Evolutionary conservation across 2,888 invertebrate genomes (phyloP).

Genomic region (Marasmarcha lunaedactyla): DNA sequence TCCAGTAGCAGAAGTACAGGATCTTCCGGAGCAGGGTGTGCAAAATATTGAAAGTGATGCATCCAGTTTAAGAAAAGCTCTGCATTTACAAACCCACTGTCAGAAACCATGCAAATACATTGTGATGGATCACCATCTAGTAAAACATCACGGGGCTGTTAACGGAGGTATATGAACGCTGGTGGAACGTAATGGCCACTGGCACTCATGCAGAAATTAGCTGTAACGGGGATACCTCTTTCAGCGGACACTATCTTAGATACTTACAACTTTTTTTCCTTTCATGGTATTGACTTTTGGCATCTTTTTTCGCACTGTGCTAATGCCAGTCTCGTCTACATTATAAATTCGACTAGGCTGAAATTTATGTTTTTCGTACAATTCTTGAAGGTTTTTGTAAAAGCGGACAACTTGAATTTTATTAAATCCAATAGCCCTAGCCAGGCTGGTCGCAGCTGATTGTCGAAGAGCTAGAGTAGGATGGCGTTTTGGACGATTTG

Average conservation of each 20-base stretch:
- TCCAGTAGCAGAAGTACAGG: constrained; percentile 2
- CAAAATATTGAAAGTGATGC: constrained; percentile 4
- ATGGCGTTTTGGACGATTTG: constrained; percentile 5
- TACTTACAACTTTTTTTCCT: constrained; percentile 8
- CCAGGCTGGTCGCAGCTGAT: constrained; percentile 6
- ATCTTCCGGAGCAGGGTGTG: constrained; percentile 1
- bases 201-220: constrained; percentile 4
- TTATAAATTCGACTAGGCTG: constrained; percentile 6
- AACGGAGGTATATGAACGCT: constrained; percentile 5
- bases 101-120: constrained; percentile 4
- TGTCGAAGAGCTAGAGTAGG: constrained; percentile 5
- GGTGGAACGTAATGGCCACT: constrained; percentile 5
- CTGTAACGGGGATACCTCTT: constrained; percentile 2
- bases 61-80: constrained; percentile 4
- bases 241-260: constrained; percentile 3
- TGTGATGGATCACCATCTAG: constrained; percentile 3
- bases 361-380: constrained; percentile 1
- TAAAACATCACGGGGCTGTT: constrained; percentile 1
- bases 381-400: not conserved
- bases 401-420: not conserved
- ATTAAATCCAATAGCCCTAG: constrained; percentile 9
- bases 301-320: constrained; percentile 7
- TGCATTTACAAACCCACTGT: constrained; percentile 3
- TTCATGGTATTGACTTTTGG: constrained; percentile 7
- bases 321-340: constrained; percentile 7